phyloP scores from a whole-genome alignment of 2,113 vertebrate genomes.

The Acrocephalus arundinaceus region DNA sequence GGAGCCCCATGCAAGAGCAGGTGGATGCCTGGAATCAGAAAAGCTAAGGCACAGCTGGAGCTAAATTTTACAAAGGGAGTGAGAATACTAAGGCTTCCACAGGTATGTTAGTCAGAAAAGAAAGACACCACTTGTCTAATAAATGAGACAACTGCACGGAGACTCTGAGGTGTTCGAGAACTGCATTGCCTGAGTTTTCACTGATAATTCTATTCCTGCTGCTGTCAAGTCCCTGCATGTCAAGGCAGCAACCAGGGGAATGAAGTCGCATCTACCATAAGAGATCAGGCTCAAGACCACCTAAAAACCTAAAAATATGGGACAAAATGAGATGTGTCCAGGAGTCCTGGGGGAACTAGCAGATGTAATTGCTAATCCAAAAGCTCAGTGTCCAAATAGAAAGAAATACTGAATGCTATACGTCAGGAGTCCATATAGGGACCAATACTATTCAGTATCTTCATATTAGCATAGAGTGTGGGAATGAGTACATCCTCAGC shows the following conservation, averaged over 20 bases:
- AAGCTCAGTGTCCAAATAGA: background rate
- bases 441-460: background rate
- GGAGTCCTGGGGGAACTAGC: background rate
- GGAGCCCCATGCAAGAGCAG: rapidly evolving
- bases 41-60: background rate
- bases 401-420: background rate
- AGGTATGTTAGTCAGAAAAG: background rate
- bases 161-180: background rate
- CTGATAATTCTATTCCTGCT: background rate
- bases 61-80: background rate
- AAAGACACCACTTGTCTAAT: background rate
- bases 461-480: background rate
- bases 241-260: background rate
- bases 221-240: background rate
- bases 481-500: background rate
- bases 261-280: background rate
- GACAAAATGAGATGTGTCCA: background rate
- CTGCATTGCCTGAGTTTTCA: background rate
- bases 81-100: background rate
- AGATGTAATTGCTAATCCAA: background rate
- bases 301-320: background rate
- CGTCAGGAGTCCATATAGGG: background rate
- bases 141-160: background rate
- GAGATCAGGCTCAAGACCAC: background rate
- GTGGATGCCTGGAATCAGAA: background rate